Conservation (phyloP, 2,797 vertebrate species). For the Falco biarmicus region DNA sequence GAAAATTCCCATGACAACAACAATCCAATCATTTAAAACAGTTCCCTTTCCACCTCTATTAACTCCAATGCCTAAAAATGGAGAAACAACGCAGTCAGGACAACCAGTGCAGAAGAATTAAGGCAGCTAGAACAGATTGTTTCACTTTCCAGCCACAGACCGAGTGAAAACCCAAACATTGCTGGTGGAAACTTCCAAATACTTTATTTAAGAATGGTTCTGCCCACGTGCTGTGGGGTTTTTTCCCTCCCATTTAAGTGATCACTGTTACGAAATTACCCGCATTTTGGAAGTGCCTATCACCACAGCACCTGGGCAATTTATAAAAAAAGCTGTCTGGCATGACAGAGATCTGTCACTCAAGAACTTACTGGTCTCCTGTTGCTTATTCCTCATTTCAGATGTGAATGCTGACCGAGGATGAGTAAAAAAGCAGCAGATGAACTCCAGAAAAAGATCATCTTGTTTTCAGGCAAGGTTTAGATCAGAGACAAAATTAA, state of each 20-base stretch:
- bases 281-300: background rate
- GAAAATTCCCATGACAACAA: background rate
- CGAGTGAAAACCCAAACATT: background rate
- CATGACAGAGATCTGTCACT: background rate
- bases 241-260: background rate
- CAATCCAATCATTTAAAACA: background rate
- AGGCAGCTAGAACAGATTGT: background rate
- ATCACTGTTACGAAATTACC: background rate
- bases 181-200: conserved; percentile 18
- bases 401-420: background rate
- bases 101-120: background rate
- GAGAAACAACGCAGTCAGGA: background rate
- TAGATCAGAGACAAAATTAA: background rate
- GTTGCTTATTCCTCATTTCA: conserved; percentile 4
- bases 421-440: conserved; percentile 5
- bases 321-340: background rate
- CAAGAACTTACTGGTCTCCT: background rate
- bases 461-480: conserved; percentile 16
- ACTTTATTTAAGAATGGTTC: conserved; percentile 57
- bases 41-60: background rate
- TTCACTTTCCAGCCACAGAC: background rate
- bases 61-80: background rate
- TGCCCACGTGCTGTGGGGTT: background rate
- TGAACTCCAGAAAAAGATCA: conserved; percentile 13
- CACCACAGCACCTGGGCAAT: background rate